Conservation (phyloP, 2,113 vertebrate species). For the Spizaetus ornatus region DNA sequence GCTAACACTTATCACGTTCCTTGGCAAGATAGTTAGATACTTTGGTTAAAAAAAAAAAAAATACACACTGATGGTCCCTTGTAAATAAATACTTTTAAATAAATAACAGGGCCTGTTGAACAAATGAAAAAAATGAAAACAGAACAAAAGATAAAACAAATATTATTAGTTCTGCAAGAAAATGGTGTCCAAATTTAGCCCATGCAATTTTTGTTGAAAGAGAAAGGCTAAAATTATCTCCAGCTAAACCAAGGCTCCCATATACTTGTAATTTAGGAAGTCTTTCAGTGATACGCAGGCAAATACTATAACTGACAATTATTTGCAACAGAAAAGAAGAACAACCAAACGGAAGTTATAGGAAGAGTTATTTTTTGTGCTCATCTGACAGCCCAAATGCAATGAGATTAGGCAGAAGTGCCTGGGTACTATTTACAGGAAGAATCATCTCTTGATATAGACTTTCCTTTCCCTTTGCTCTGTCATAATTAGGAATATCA, state of each 20-base stretch:
- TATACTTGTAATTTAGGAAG: not conserved
- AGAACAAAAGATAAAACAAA: not conserved
- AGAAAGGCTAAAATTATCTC: not conserved
- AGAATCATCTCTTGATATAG: not conserved
- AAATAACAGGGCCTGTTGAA: not conserved
- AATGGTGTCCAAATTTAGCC: not conserved
- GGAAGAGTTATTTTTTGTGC: not conserved
- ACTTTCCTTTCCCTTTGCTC: not conserved
- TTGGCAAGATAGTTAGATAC: not conserved
- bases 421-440: not conserved
- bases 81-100: not conserved
- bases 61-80: not conserved
- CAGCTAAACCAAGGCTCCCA: not conserved
- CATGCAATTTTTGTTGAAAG: not conserved
- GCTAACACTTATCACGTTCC: not conserved
- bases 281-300: not conserved
- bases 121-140: not conserved
- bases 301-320: not conserved
- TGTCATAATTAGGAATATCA: not conserved
- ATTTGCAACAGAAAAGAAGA: not conserved
- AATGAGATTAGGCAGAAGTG: conserved; percentile 19
- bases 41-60: not conserved
- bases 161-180: not conserved
- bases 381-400: not conserved
- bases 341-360: not conserved